Evolutionary conservation across 1,140 invertebrate species (phyloP).

Genomic region (Dreissena polymorpha): DNA sequence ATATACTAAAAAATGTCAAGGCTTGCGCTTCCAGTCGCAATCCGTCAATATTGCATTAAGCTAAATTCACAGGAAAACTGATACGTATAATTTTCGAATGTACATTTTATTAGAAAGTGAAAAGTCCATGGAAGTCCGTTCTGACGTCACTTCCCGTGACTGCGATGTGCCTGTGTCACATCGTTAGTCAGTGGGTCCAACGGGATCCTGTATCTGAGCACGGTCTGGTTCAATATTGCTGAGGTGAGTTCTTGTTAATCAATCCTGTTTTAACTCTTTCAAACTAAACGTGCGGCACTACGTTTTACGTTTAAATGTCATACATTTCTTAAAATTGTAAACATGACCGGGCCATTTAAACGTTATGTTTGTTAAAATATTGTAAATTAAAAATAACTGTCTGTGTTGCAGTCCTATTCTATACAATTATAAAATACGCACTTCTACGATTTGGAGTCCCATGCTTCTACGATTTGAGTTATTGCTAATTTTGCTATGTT

Average conservation of each 20-base stretch:
- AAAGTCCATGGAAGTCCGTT: conserved; percentile 73
- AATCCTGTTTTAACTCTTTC: too few species aligned
- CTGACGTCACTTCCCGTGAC: conserved; percentile 74
- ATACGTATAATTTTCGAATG: background rate
- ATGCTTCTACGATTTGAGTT: too few species aligned
- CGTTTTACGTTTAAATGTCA: too few species aligned
- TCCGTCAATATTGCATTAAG: too few species aligned
- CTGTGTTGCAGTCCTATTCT: background rate
- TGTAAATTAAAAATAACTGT: background rate
- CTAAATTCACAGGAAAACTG: too few species aligned
- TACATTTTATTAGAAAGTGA: conserved; percentile 65
- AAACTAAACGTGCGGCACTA: too few species aligned
- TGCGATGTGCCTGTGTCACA: conserved; percentile 73
- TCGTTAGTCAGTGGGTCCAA: conserved; percentile 75
- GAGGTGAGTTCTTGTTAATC: conserved; percentile 61
- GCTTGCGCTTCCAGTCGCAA: too few species aligned
- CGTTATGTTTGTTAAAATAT: background rate
- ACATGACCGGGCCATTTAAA: background rate
- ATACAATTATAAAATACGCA: background rate
- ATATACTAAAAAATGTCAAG: too few species aligned
- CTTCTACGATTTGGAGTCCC: too few species aligned
- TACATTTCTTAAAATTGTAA: background rate
- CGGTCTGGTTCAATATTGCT: conserved; percentile 72
- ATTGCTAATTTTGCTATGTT: too few species aligned
- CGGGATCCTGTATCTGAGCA: conserved; percentile 73